Evolutionary conservation across 2,888 invertebrate genomes (phyloP).

Genomic region (Empis livida): DNA sequence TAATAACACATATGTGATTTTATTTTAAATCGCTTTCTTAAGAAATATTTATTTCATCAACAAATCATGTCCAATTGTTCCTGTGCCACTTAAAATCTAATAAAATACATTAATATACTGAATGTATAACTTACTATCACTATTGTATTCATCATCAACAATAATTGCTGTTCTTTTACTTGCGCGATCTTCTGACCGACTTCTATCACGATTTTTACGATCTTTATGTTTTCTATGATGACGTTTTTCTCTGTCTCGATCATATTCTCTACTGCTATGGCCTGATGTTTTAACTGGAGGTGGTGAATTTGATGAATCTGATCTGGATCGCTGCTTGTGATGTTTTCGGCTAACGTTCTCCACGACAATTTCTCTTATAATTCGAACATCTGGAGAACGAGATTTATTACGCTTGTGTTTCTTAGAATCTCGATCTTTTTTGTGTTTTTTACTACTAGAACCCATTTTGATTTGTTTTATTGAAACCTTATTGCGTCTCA

Average conservation of each 20-base stretch:
- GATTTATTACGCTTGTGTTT: constrained; percentile 27
- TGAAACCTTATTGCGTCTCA: neutral
- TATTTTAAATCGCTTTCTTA: neutral
- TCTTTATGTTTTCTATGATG: constrained; percentile 29
- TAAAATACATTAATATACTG: neutral
- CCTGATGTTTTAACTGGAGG: neutral
- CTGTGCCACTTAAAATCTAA: neutral
- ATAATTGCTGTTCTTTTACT: constrained; percentile 20
- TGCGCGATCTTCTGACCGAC: neutral
- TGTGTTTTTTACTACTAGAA: constrained; percentile 33
- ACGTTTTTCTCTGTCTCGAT: constrained; percentile 7
- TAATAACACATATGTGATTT: neutral
- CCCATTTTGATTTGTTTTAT: constrained; percentile 25
- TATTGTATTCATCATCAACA: constrained; percentile 29
- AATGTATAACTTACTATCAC: constrained; percentile 32
- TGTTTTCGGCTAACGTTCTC: neutral
- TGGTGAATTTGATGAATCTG: constrained; percentile 3
- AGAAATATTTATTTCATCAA: neutral
- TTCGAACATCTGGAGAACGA: constrained; percentile 13
- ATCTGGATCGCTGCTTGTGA: neutral
- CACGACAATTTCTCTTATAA: neutral
- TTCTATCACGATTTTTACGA: constrained; percentile 16
- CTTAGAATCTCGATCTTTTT: constrained; percentile 26
- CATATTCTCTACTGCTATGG: neutral
- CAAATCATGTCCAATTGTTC: neutral